Base-by-base conservation (phyloP, 1,140 invertebrate species). In the Brachionus koreanus region DNA sequence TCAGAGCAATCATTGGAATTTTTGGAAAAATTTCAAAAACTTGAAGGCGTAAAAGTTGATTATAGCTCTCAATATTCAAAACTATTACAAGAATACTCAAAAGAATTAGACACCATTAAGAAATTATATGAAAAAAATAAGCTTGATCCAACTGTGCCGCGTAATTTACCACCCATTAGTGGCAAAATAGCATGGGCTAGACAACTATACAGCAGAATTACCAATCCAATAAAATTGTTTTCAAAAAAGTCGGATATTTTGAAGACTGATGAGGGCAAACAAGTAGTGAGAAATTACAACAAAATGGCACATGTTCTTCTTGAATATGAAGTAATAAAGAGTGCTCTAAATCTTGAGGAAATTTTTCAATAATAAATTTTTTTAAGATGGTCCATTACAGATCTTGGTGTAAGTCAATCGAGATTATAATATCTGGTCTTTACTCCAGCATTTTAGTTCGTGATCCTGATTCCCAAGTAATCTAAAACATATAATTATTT, bases 31-130 rank as follows among this genome's bases (percentile, higher is more conserved):
- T 88, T 89, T 86, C 87, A 88, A 57, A 84, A 83, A 46, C 87
- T 89, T 33, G 84, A 84, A 9, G 86, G 86, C 13, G 86, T 86
- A 16, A 85, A 88, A 69, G 84, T 89, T 12, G 86, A 89, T 84
- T 85, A 88, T 82, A 86, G 86, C 61, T 93, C 95, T 85, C 96
- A 97, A 87, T 96, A 96, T 85, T 91, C 92, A 25, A 88, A 93
- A 23, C 92, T 97, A 3, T 87, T 95, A 6, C 92, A 91, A 84
- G 93, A 93, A 85, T 94, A 94, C 84, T 93, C 94, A 69, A 92
- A 91, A 82, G 94, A 96, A 88, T 91, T 97, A 0, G 94, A 96
- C 83, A 91, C 93, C 83, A 75, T 89, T 92, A 65, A 94, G 92
- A 89, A 88, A 83, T 84, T 89, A 5, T 90, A 90, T 85, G 88